A percentile compares a stretch with the other conserved stretches of the same genome.
Evolutionary conservation across 1,140 invertebrate species (phyloP).

Genomic region (silkworm (Bombyx mori)): DNA sequence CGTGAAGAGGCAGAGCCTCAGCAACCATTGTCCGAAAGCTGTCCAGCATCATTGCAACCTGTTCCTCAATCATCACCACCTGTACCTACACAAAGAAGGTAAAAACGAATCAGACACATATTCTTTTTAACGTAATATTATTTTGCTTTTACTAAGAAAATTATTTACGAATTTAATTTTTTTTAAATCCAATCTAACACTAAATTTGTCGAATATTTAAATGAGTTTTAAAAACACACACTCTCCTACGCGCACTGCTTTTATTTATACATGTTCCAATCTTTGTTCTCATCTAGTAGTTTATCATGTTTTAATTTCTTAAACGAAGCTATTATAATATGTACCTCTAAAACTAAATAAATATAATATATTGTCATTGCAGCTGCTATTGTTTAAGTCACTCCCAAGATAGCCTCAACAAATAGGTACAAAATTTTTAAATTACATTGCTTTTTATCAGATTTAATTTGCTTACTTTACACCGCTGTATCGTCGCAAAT

Average conservation of each 20-base stretch:
- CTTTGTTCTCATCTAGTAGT: background rate
- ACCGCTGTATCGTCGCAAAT: background rate
- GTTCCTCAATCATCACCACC: conserved; percentile 45
- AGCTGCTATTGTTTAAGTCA: conserved; percentile 71
- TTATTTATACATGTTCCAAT: background rate
- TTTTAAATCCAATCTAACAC: no score
- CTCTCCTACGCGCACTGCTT: background rate
- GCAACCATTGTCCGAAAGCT: conserved; percentile 49
- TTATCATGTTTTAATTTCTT: conserved; percentile 5
- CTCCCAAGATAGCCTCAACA: conserved; percentile 56
- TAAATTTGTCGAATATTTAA: background rate
- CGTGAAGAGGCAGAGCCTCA: conserved; percentile 25
- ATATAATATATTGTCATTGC: conserved; percentile 49
- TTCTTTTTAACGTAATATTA: background rate
- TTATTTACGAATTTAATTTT: background rate
- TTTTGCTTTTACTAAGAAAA: conserved; percentile 1
- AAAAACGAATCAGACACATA: conserved; percentile 7
- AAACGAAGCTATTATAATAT: conserved; percentile 5
- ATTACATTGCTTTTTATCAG: conserved; percentile 47
- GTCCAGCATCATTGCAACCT: conserved; percentile 54
- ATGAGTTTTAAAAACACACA: conserved; percentile 3
- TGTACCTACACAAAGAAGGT: conserved; percentile 61
- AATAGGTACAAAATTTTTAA: conserved; percentile 62
- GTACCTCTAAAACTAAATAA: conserved; percentile 28
- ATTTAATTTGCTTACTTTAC: conserved; percentile 14